Percentiles rank a stretch among this genome's conserved stretches.
Evolutionary conservation across 2,888 invertebrate species (phyloP).

Genomic region (Leptopilina myrica): DNA sequence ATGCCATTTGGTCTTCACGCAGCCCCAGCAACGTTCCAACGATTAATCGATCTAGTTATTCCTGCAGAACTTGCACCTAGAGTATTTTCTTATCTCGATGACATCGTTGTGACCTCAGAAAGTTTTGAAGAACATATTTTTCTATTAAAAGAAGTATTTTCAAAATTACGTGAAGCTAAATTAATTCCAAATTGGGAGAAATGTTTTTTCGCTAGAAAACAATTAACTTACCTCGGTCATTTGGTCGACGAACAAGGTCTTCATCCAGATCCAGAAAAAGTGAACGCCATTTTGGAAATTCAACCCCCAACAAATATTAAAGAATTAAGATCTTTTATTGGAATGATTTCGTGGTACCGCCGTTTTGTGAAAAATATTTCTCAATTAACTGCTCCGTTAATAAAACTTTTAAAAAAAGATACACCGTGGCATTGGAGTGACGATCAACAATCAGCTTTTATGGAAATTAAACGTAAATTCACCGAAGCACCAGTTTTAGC

Average conservation of each 20-base stretch:
- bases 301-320: conserved; percentile 46
- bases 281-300: conserved; percentile 40
- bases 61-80: conserved; percentile 51
- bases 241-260: conserved; percentile 41
- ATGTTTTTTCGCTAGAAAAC: conserved; percentile 21
- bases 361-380: conserved; percentile 45
- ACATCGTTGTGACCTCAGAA: conserved; percentile 46
- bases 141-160: not conserved
- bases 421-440: conserved; percentile 43
- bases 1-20: conserved; percentile 48
- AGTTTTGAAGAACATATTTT: conserved; percentile 41
- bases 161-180: not conserved
- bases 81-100: conserved; percentile 52
- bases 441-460: conserved; percentile 32
- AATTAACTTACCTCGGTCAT: conserved; percentile 54
- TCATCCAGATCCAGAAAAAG: conserved; percentile 47
- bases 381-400: conserved; percentile 20
- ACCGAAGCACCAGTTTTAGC: conserved; percentile 40
- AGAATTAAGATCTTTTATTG: conserved; percentile 57
- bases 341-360: conserved; percentile 58
- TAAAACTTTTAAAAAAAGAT: conserved; percentile 36
- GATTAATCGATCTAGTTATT: conserved; percentile 53
- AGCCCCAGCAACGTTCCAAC: conserved; percentile 56
- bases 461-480: conserved; percentile 27
- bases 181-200: not conserved